These are phyloP conservation scores for Sphaerophoria rueppellii DNA, from an alignment of 2,888 invertebrate species.

Conservation along the genomic window DNA sequence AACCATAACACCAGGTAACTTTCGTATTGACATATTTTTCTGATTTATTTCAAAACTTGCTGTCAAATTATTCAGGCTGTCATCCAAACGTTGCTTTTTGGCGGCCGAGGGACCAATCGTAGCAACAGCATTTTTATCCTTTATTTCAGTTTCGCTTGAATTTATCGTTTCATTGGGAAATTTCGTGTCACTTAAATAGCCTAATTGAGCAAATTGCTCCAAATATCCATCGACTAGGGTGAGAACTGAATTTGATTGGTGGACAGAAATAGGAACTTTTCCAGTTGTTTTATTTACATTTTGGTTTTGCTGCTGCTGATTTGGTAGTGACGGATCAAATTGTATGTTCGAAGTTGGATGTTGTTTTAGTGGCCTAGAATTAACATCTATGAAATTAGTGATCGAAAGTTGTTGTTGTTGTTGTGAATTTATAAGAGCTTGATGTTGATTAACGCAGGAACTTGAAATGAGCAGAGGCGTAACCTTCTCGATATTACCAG, in stretches of 20 bases:
- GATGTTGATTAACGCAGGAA: background rate
- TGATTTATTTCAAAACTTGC: conserved; percentile 63
- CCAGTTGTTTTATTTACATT: conserved; percentile 28
- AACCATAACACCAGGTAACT: conserved; percentile 30
- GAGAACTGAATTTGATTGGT: conserved; percentile 80
- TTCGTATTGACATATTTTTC: conserved; percentile 43
- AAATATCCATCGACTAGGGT: conserved; percentile 76
- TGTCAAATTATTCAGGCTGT: conserved; percentile 52
- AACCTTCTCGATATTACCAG: no score
- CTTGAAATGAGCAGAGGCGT: no score
- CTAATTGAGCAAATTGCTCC: conserved; percentile 74
- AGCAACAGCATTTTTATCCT: conserved; percentile 75
- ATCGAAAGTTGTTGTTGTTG: conserved; percentile 45
- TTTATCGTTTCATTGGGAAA: conserved; percentile 80
- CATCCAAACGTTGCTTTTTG: conserved; percentile 60
- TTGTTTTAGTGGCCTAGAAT: conserved; percentile 37
- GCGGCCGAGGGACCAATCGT: conserved; percentile 44
- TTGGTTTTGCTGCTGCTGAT: conserved; percentile 42
- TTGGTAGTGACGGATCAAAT: conserved; percentile 27
- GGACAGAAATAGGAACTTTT: conserved; percentile 72
- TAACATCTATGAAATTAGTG: conserved; percentile 54
- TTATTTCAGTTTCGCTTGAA: conserved; percentile 78
- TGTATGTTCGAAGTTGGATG: conserved; percentile 31
- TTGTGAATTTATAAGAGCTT: background rate
- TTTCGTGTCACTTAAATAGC: conserved; percentile 79